These are phyloP conservation scores for Trypoxylus dichotomus DNA, from an alignment of 1,140 invertebrate genomes.

Conservation along the genomic window DNA sequence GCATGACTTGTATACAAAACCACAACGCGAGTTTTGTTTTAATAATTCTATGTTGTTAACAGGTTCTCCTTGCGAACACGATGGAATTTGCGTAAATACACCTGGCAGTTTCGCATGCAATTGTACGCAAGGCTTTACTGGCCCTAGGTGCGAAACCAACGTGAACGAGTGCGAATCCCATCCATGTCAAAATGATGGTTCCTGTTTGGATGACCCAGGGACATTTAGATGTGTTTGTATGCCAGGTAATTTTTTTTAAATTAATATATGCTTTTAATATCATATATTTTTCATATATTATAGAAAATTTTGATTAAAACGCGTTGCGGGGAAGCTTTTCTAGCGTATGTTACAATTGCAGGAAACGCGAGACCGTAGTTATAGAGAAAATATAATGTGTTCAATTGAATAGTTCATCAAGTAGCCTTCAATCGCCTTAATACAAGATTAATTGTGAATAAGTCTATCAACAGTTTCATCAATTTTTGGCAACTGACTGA, in stretches of 20 bases:
- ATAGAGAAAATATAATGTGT: no score
- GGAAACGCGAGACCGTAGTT: no score
- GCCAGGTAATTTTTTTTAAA: slow-evolving; percentile 74
- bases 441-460: no score
- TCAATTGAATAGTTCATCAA: no score
- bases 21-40: slow-evolving; percentile 24
- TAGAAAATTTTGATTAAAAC: no score
- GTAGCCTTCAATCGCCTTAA: no score
- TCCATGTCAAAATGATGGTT: slow-evolving; percentile 92
- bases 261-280: background rate
- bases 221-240: slow-evolving; percentile 95
- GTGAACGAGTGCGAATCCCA: slow-evolving; percentile 95
- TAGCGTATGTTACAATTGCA: no score
- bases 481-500: no score
- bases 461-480: no score
- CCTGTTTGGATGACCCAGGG: slow-evolving; percentile 91
- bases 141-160: slow-evolving; percentile 87
- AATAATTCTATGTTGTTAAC: slow-evolving; percentile 35
- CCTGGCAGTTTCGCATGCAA: slow-evolving; percentile 91
- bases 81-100: slow-evolving; percentile 92
- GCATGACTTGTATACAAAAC: no score
- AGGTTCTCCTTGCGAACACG: slow-evolving; percentile 90
- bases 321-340: no score
- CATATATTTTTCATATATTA: background rate
- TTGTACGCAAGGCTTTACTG: slow-evolving; percentile 89